Evolutionary conservation across 2,888 invertebrate species (phyloP), one percentile per base, ranked within the genome.

Genomic region (Leptinotarsa rubiginosa): DNA sequence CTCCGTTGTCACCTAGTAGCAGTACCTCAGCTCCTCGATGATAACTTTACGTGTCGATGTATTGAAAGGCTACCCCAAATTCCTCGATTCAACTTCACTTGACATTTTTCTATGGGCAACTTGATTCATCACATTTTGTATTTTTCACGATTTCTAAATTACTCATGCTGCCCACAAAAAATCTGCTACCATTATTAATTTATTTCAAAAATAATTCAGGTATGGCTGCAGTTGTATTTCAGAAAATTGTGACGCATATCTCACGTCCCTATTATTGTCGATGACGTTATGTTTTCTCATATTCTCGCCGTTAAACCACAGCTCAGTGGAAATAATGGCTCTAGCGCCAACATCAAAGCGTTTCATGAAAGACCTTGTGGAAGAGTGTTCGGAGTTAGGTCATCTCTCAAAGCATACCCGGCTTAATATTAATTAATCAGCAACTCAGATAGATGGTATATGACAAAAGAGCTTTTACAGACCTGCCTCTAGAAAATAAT

Each of bases 401-500:
- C n/a, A 50, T 50, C 50, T n/a, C 50, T 50, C 50, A 50, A 50
- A 50, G 50, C 16, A n/a, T 50, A 16, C 16, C 16, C 50, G 50
- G 50, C 50, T 50, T 50, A 1, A 50, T 50, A 50, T 16, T 15
- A 50, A 50, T 50, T 50, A 50, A 50, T 50, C 50, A 50, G 50
- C 50, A 16, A 50, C 50, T 50, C 50, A 50, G 50, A 50, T 50
- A 4, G 50, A 50, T 50, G 50, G n/a, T 16, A n/a, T 15, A 50
- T 50, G 50, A 50, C n/a, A 50, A 50, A 50, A n/a, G 50, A 50
- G 50, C 50, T 50, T 15, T 50, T 50, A 50, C 50, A n/a, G 50
- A 50, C 16, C n/a, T 16, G 50, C 50, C n/a, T 4, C n/a, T 50
- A 50, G 50, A 4, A 50, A 13, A 50, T 50, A 50, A 50, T 50